These are phyloP conservation scores for Neolamprologus sp. DNA, from an alignment of 2,113 vertebrate genomes.

Conservation along the genomic window DNA sequence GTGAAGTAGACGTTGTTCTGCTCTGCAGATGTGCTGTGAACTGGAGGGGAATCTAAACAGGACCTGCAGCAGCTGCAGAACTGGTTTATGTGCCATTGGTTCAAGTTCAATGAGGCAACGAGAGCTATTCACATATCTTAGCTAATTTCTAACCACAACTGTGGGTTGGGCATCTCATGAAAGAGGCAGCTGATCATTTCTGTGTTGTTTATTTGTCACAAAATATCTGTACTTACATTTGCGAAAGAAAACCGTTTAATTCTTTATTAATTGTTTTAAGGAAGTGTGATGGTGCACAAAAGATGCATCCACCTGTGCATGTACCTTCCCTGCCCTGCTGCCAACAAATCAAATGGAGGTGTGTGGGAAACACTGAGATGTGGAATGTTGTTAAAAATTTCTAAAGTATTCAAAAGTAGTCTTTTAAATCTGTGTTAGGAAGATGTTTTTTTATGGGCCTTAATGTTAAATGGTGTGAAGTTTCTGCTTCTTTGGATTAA, in stretches of 20 bases:
- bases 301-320: neutral
- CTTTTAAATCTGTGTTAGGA: neutral
- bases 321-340: neutral
- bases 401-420: neutral
- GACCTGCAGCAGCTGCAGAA: neutral
- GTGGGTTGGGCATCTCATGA: neutral
- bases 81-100: neutral
- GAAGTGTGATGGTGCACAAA: neutral
- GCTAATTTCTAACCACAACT: neutral
- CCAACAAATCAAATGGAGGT: neutral
- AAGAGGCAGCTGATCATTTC: neutral
- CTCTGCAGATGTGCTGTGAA: neutral
- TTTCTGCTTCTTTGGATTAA: neutral
- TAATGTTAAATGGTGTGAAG: neutral
- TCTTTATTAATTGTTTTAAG: neutral
- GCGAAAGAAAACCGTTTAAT: neutral
- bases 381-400: neutral
- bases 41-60: neutral
- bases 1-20: neutral
- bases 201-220: neutral
- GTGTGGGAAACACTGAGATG: neutral
- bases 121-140: neutral
- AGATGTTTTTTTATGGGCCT: neutral
- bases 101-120: neutral
- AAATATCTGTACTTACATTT: neutral